These are phyloP conservation scores for Cryptomyrus ogoouensis DNA, from an alignment of 2,113 vertebrate genomes.

Conservation along the genomic window DNA sequence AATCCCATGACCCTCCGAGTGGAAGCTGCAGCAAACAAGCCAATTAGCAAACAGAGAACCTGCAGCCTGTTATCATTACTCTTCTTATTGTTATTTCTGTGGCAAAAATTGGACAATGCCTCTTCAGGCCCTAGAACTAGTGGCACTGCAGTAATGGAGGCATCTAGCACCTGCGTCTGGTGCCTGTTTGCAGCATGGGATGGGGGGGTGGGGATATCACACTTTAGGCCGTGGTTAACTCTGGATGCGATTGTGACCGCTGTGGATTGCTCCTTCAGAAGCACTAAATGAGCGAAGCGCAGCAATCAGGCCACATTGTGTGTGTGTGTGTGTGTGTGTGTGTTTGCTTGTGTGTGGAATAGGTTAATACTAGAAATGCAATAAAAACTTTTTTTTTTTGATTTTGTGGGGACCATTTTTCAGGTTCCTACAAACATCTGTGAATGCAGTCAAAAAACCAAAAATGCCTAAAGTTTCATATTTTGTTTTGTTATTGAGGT, in stretches of 20 bases:
- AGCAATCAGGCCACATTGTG: conserved; percentile 8
- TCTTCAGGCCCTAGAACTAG: conserved; percentile 29
- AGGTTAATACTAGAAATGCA: too few relatives aligned
- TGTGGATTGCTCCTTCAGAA: conserved; percentile 32
- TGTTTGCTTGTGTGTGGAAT: background rate
- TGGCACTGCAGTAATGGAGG: conserved; percentile 35
- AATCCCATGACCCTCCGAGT: conserved; percentile 58
- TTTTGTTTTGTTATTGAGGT: too few relatives aligned
- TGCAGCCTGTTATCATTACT: conserved; percentile 40
- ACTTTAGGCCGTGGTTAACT: conserved; percentile 46
- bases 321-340: background rate
- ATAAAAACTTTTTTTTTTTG: too few relatives aligned
- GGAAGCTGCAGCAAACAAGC: conserved; percentile 46
- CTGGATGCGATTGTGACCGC: conserved; percentile 44
- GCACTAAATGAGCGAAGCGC: conserved; percentile 54
- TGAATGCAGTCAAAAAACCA: too few relatives aligned
- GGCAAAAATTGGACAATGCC: conserved; percentile 23
- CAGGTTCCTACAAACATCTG: too few relatives aligned
- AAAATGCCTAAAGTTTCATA: too few relatives aligned
- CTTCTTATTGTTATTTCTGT: conserved; percentile 41
- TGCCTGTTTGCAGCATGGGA: conserved; percentile 23
- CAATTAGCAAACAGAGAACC: conserved; percentile 42
- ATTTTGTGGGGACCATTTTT: too few relatives aligned
- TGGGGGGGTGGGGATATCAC: conserved; percentile 47
- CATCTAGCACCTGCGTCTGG: conserved; percentile 22